phyloP scores from a whole-genome alignment of 2,113 vertebrate species.

The Dicentrarchus labrax region DNA sequence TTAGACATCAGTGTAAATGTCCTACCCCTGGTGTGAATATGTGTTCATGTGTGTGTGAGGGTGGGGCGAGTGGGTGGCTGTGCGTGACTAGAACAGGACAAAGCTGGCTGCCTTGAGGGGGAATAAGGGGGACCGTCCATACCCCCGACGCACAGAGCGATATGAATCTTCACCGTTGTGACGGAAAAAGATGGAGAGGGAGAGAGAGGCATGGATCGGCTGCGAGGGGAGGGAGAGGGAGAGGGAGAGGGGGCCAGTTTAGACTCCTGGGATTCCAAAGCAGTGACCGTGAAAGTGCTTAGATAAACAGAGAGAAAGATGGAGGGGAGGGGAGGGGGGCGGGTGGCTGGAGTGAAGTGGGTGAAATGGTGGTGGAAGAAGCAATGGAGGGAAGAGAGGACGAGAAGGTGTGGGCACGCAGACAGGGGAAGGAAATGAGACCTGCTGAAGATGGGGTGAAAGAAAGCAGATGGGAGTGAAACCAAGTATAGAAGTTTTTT shows the following conservation, averaged over 20 bases:
- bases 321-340: slow-evolving; percentile 12
- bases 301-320: slow-evolving; percentile 86
- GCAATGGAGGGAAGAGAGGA: slow-evolving; percentile 58
- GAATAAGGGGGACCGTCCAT: slow-evolving; percentile 67
- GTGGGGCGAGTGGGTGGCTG: slow-evolving; percentile 53
- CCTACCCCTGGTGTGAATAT: slow-evolving; percentile 44
- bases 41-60: slow-evolving; percentile 34
- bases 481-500: slow-evolving; percentile 64
- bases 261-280: slow-evolving; percentile 86
- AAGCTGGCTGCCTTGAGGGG: slow-evolving; percentile 74
- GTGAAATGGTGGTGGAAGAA: slow-evolving; percentile 55
- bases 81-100: slow-evolving; percentile 83
- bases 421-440: slow-evolving; percentile 71
- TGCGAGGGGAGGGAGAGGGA: slow-evolving; percentile 57
- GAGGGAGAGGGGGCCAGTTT: slow-evolving; percentile 76
- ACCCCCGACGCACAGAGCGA: slow-evolving; percentile 63
- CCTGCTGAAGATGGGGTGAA: slow-evolving; percentile 53
- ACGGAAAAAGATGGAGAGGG: slow-evolving; percentile 83
- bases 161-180: slow-evolving; percentile 83
- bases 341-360: slow-evolving; percentile 23
- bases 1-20: slow-evolving; percentile 27
- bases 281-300: slow-evolving; percentile 90
- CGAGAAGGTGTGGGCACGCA: slow-evolving; percentile 55
- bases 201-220: slow-evolving; percentile 67
- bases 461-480: slow-evolving; percentile 55